Evolutionary conservation across 2,888 invertebrate species (phyloP), one percentile per base, ranked within the genome.

Genomic region (Phyllotreta striolata): DNA sequence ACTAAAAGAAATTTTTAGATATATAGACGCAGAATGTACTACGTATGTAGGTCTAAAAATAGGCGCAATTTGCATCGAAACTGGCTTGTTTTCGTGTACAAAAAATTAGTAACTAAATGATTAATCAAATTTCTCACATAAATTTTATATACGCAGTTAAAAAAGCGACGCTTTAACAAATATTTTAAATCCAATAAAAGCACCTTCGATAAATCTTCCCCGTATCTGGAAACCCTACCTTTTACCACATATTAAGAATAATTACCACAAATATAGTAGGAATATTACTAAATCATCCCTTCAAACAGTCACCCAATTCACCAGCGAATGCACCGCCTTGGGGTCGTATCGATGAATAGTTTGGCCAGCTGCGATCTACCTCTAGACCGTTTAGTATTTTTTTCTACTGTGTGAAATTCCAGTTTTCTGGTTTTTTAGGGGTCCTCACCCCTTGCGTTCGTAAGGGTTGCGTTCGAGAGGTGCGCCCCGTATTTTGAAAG

Each of bases 161-260:
- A 24, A 24, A 24, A n/a, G n/a, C n/a, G n/a, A n/a, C n/a, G n/a
- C n/a, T n/a, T n/a, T n/a, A n/a, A n/a, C 40, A 14, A 49, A 55
- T 57, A 55, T 47, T 67, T 64, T 55, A 51, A 59, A 63, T 34
- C 9, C 43, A 62, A 63, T 67, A 65, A 57, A 63, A 54, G 37
- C 43, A 54, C 2, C 51, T 54, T 13, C n/a, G 47, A 57, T 59
- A 66, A 67, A 63, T 65, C 63, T 61, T 63, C 49, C 63, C 66
- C 46, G 40, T 57, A 59, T 62, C 34, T 47, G 34, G n/a, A 64
- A 59, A 63, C 39, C 55, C 62, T 55, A 64, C 66, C 66, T 67
- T 71, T 79, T 78, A 78, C 80, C 80, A 74, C 79, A 79, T 77
- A 80, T 80, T 79, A 79, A 77, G 76, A 75, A 72, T 73, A 75